Base-by-base conservation (phyloP, 2,113 vertebrate species). In the Herpailurus yagouaroundi region DNA sequence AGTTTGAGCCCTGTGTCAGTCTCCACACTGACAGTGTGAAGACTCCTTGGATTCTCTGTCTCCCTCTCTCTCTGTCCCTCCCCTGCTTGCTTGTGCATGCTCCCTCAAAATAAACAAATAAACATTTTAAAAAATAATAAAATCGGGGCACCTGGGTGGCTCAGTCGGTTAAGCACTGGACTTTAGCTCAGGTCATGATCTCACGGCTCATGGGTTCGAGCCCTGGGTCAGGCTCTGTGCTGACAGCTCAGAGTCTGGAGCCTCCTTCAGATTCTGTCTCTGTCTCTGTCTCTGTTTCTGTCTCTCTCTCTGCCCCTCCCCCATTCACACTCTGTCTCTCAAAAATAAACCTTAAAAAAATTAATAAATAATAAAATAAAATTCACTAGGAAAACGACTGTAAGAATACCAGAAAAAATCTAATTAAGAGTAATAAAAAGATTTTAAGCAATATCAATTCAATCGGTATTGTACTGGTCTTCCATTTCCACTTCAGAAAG, bases 381-480 rank as follows among this genome's bases (percentile, higher is more conserved):
- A 66, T n/a, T 91, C 60, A 55, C 29, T 81, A 36, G 45, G n/a
- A 29, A 91, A 81, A 91, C 29, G 68, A 36, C 50, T 79, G 3
- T 66, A 66, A 66, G 4, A 38, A 91, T 66, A 80, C 63, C 63
- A 68, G 41, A 10, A 69, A 45, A 63, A 52, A 41, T 41, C 14
- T 91, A 64, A 48, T 33, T 57, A 45, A 55, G 36, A 91, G 64
- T 55, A 41, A 38, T 25, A 38, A 66, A 64, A 33, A 66, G 64
- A 25, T 92, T 71, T 92, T 71, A 92, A 82, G 77, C 64, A 92
- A 81, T 82, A 82, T 71, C 81, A 92, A 82, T 69, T 57, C 31
- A 69, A 48, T 79, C 31, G 55, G 45, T 31, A 57, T 45, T 71
- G 27, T 57, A 92, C 18, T 55, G 12, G 4, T 69, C 23, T 76